Conservation (phyloP, 1,140 invertebrate species). For the Lepidurus arcticus region DNA sequence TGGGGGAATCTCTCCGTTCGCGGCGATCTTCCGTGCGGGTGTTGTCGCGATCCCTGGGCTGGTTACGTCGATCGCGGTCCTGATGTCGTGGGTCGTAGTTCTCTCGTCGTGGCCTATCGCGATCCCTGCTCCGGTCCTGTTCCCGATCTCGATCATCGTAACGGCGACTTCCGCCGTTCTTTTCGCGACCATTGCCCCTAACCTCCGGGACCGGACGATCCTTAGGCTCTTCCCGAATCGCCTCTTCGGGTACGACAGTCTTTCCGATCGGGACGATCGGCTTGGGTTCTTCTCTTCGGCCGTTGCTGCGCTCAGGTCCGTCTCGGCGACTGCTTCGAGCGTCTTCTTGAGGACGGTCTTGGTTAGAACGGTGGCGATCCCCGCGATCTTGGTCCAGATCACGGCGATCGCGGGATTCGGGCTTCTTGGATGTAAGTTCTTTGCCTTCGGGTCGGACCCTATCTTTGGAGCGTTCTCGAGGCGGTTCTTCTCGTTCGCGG, state of each 20-base stretch:
- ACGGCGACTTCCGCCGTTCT: slow-evolving; percentile 36
- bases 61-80: not conserved
- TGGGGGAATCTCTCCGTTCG: slow-evolving; percentile 10
- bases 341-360: not conserved
- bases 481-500: not conserved
- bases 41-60: not conserved
- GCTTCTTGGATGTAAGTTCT: not conserved
- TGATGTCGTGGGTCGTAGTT: not conserved
- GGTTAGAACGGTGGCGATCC: not conserved
- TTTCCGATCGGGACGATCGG: slow-evolving; percentile 4
- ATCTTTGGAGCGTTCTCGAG: not conserved
- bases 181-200: slow-evolving; percentile 26
- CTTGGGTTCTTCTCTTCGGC: slow-evolving; percentile 9
- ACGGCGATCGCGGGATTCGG: not conserved
- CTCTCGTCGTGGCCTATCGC: not conserved
- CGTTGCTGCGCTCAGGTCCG: slow-evolving; percentile 1
- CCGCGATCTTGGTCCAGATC: not conserved
- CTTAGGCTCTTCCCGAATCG: not conserved
- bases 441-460: not conserved
- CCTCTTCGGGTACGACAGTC: not conserved
- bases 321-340: not conserved
- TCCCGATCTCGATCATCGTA: slow-evolving; percentile 36
- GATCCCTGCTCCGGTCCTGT: slow-evolving; percentile 5
- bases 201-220: not conserved
- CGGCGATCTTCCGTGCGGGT: not conserved